Evolutionary conservation across 2,797 vertebrate genomes (phyloP), one percentile per base, ranked within the genome.

Genomic region (Argentina silus): DNA sequence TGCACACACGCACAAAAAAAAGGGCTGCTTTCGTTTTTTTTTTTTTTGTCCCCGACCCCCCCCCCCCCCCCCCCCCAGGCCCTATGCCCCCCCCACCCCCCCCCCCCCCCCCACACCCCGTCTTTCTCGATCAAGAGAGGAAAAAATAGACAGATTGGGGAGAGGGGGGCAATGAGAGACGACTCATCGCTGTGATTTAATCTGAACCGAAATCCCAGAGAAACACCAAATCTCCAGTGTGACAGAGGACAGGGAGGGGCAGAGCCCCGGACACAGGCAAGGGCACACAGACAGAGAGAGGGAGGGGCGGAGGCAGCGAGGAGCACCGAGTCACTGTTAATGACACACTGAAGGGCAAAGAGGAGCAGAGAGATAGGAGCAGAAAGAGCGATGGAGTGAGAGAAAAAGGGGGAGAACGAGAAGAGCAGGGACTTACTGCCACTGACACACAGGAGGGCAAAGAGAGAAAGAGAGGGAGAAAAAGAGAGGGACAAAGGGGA

Each of bases 121-220:
- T 69, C 76, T 81, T 59, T 72, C 65, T 79, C 61, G 17, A 44
- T 64, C 62, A 43, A 55, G 10, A 79, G 67, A 74, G 48, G 62
- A 64, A 61, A 57, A 7, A 50, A 70, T 11, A 77, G 74, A 72
- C 81, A 81, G 74, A 84, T 78, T 75, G 65, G 77, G 76, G 73
- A 70, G 84, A 81, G 83, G 76, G 75, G 83, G 21, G 56, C 60
- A 69, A 43, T 36, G 60, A 81, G 84, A 79, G 76, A 82, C 70
- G 48, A 85, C 67, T 88, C 84, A 88, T 89, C 83, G 69, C 76
- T 47, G 53, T 90, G 88, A 91, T 91, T 87, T 90, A 84, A 93
- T 91, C 86, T 90, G 83, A 93, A 85, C 78, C 7, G 86, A 94
- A 92, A 90, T 86, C 84, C 81, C 79, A 78, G 77, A 85, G 81